A percentile compares a stretch with the other conserved stretches of the same genome.
These are phyloP conservation scores for Spilogale gracilis DNA, from an alignment of 2,113 vertebrate genomes.

Conservation along the genomic window DNA sequence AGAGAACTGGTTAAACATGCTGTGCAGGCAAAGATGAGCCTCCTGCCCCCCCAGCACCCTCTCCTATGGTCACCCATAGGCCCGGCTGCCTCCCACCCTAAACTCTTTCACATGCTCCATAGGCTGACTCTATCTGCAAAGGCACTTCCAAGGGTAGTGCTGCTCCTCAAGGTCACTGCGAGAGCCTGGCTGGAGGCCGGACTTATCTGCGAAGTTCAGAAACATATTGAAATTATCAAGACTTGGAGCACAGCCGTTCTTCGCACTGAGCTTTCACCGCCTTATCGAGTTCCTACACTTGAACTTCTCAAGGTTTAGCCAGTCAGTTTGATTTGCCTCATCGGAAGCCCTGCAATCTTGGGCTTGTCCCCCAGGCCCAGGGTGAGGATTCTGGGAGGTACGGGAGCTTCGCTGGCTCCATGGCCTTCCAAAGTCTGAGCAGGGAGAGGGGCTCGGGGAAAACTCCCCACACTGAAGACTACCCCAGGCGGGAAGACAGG, in stretches of 20 bases:
- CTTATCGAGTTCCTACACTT: conserved; percentile 44
- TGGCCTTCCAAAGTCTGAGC: not conserved
- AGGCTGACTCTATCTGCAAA: not conserved
- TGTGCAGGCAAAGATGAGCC: no score
- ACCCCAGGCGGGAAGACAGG: not conserved
- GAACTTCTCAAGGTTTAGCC: conserved; percentile 45
- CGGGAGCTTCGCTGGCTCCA: not conserved
- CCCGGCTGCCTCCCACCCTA: not conserved
- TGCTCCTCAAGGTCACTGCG: not conserved
- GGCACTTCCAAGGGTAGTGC: not conserved
- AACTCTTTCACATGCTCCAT: not conserved
- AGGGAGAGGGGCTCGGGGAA: not conserved
- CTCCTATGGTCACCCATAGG: not conserved
- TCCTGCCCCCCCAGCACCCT: accelerated
- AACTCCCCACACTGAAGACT: not conserved
- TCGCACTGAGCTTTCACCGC: conserved; percentile 44
- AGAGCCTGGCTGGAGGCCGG: conserved; percentile 1
- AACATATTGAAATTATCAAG: conserved; percentile 75
- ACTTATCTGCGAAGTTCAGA: not conserved
- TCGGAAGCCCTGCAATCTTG: not conserved
- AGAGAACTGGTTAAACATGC: not conserved
- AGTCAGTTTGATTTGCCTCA: conserved; percentile 43
- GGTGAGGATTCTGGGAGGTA: not conserved
- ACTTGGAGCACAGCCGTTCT: conserved; percentile 10
- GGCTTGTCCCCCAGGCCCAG: not conserved